Evolutionary conservation across 2,113 vertebrate genomes (phyloP).

Genomic region (Syngnathus floridae): DNA sequence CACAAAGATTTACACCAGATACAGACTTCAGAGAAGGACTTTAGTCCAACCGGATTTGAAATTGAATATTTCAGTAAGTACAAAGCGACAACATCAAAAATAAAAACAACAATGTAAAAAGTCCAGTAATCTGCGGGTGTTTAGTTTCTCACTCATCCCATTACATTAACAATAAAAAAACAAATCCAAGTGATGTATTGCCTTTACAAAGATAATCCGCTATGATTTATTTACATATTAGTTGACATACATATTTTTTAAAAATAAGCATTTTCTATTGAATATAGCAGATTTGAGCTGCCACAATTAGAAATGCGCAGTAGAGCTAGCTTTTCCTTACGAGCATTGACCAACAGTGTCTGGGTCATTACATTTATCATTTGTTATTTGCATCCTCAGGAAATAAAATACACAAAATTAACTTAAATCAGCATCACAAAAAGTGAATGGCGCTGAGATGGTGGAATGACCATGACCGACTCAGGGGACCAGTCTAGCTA

Average conservation of each 20-base stretch:
- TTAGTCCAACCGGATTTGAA: neutral
- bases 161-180: neutral
- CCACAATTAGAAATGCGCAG: neutral
- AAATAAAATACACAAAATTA: neutral
- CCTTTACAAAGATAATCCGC: neutral
- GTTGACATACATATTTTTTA: neutral
- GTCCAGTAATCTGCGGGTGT: neutral
- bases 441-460: too few species aligned
- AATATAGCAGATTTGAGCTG: neutral
- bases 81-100: neutral
- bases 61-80: neutral
- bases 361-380: neutral
- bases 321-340: neutral
- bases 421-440: too few species aligned
- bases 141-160: neutral
- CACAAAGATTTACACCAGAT: conserved; percentile 4
- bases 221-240: neutral
- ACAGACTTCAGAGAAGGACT: neutral
- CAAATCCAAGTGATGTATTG: neutral
- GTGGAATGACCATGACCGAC: too few species aligned
- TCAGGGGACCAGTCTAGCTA: too few species aligned
- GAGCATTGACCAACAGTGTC: neutral
- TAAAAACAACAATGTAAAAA: too few species aligned
- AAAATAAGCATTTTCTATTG: neutral
- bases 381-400: too few species aligned